Base-by-base conservation (phyloP, 1,140 invertebrate species). In the Atta cephalotes region DNA sequence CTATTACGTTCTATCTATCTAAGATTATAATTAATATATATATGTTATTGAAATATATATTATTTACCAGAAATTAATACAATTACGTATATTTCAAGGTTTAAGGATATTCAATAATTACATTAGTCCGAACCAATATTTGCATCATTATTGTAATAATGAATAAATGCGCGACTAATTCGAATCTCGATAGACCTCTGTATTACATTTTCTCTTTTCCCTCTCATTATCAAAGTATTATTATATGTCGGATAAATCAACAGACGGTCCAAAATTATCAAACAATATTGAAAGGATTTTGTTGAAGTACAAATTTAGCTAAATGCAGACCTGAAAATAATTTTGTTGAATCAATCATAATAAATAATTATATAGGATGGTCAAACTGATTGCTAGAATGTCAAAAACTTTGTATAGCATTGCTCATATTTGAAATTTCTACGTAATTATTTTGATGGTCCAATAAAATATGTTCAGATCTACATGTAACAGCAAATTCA, bases 121-220 rank as follows among this genome's bases (percentile, higher is more conserved):
- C 49, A 45, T 71, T 56, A 45, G 14, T 5, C 31, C 1, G 51
- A 25, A 2, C 6, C 16, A 71, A 58, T 58, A 71, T 81, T 71
- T 25, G 21, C 18, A 25, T 63, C 39, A n/a, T 18, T n/a, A 56
- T 66, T 12, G 18, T 56, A 68, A 71, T 71, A 71, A 58, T 56
- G 49, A 21, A 71, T 56, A 49, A 81, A 12, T 25, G 49, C 78
- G n/a, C 31, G 51, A 39, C 49, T 12, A 10, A 81, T 80, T 70
- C 49, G 49, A 70, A 39, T 71, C 31, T 70, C 65, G 51, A 81
- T 71, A 56, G 39, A 81, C 51, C 51, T 14, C 18, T 28, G 56
- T 51, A 18, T 53, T 45, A 45, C 56, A 21, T 77, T 31, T 51
- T 51, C 21, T 6, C 6, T 28, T 70, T 45, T 35, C 4, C 3